Percentiles rank a stretch among this genome's conserved stretches.
Evolutionary conservation across 2,797 vertebrate genomes (phyloP).

Genomic region (Nyctalus aviator): DNA sequence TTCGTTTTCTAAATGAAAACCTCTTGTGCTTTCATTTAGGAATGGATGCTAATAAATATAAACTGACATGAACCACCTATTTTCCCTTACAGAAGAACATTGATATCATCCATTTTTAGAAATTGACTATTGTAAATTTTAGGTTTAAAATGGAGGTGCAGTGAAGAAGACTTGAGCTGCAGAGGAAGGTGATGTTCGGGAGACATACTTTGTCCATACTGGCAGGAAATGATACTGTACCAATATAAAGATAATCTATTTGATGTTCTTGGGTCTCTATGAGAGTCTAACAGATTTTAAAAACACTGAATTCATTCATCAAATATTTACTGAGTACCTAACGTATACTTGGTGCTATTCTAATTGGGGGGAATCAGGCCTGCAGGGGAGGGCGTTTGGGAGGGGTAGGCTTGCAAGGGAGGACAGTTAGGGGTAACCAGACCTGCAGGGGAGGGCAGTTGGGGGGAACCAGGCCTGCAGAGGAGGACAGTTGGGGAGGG

Average conservation of each 20-base stretch:
- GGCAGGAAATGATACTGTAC: not conserved
- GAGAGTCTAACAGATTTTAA: slow-evolving; percentile 1
- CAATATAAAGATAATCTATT: not conserved
- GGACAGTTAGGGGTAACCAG: too few species aligned
- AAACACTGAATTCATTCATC: not conserved
- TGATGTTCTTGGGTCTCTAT: not conserved
- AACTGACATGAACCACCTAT: not conserved
- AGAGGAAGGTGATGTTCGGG: not conserved
- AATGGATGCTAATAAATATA: not conserved
- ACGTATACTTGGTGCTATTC: not conserved
- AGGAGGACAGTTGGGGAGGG: too few species aligned
- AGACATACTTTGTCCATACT: not conserved
- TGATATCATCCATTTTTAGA: not conserved
- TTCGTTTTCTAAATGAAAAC: not conserved
- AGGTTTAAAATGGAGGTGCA: slow-evolving; percentile 8
- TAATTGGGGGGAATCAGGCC: not conserved
- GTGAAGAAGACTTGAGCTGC: not conserved
- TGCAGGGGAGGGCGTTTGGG: too few species aligned
- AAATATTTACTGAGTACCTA: not conserved
- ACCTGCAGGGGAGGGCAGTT: too few species aligned
- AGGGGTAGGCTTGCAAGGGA: too few species aligned
- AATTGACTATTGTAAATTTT: not conserved
- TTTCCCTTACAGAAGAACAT: slow-evolving; percentile 12
- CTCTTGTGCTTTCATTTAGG: not conserved
- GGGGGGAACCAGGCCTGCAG: too few species aligned